Percentiles rank a stretch among this genome's conserved stretches.
phyloP scores from a whole-genome alignment of 1,140 invertebrate species.

The Hycleus phaleratus region DNA sequence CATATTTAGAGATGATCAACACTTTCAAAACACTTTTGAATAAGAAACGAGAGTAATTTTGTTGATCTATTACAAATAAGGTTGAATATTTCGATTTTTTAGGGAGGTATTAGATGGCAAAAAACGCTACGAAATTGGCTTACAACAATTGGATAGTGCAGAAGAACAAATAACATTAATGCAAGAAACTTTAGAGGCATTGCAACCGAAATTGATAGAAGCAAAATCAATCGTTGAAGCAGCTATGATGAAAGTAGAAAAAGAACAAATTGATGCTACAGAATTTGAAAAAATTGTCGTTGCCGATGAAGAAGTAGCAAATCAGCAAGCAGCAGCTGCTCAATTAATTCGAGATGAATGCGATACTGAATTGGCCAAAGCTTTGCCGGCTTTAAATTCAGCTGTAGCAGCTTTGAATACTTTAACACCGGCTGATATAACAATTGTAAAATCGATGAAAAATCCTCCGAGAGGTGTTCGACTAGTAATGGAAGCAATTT shows the following conservation, averaged over 20 bases:
- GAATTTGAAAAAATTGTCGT: conserved; percentile 61
- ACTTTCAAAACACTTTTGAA: too few species aligned
- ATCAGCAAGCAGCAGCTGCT: conserved; percentile 77
- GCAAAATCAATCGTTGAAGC: conserved; percentile 62
- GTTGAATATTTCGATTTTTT: conserved; percentile 51
- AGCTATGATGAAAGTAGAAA: conserved; percentile 58
- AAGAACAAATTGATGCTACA: conserved; percentile 79
- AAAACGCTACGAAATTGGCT: conserved; percentile 74
- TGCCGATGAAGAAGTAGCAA: conserved; percentile 80
- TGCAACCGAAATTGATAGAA: conserved; percentile 67
- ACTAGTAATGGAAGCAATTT: conserved; percentile 91
- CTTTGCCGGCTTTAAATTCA: conserved; percentile 80
- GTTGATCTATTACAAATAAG: too few species aligned
- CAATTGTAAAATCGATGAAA: conserved; percentile 95
- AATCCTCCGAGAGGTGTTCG: conserved; percentile 91
- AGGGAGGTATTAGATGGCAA: conserved; percentile 67
- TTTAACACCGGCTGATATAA: conserved; percentile 89
- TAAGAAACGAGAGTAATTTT: too few species aligned
- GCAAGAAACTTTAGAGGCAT: conserved; percentile 75
- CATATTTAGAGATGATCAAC: conserved; percentile 76
- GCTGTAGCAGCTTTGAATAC: conserved; percentile 80
- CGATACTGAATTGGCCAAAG: conserved; percentile 82
- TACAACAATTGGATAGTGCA: conserved; percentile 82
- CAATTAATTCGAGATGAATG: conserved; percentile 80
- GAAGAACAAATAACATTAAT: conserved; percentile 65